These are phyloP conservation scores for Loris lydekkerianus DNA, from an alignment of 2,797 vertebrate species.

Conservation along the genomic window DNA sequence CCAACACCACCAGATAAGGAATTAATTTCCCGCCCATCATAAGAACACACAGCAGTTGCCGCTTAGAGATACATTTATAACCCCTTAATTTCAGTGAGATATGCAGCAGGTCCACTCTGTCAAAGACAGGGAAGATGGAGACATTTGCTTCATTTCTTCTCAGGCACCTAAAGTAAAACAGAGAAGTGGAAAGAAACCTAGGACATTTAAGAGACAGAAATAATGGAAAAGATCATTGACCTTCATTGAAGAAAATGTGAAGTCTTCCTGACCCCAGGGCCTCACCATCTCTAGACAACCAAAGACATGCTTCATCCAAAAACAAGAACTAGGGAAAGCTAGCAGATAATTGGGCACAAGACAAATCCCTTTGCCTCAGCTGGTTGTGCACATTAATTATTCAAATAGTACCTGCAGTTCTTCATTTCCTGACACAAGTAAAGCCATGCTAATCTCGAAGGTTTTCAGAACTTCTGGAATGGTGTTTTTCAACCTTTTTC, in stretches of 20 bases:
- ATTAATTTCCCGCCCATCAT: constrained; percentile 86
- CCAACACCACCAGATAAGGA: constrained; percentile 71
- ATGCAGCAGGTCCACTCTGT: not conserved
- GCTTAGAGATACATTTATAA: constrained; percentile 81
- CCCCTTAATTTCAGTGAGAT: constrained; percentile 71
- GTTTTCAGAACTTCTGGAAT: not conserved
- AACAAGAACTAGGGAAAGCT: not conserved
- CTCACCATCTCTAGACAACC: not conserved
- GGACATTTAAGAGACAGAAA: not conserved
- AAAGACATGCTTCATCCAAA: not conserved
- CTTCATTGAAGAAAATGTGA: not conserved
- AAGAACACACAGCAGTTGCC: constrained; percentile 80
- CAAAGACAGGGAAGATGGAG: constrained; percentile 35
- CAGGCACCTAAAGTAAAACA: constrained; percentile 12
- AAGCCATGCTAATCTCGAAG: not conserved
- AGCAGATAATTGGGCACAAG: not conserved
- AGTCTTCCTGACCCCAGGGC: not conserved
- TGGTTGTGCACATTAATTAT: constrained; percentile 29
- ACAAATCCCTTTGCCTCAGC: not conserved
- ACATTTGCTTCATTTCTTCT: not conserved
- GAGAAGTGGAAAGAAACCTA: not conserved
- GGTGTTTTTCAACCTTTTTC: too few relatives aligned
- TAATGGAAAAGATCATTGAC: not conserved
- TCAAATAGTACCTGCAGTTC: not conserved
- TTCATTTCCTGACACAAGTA: constrained; percentile 25